Conservation (phyloP, 2,797 vertebrate genomes). For the Limosa lapponica region DNA sequence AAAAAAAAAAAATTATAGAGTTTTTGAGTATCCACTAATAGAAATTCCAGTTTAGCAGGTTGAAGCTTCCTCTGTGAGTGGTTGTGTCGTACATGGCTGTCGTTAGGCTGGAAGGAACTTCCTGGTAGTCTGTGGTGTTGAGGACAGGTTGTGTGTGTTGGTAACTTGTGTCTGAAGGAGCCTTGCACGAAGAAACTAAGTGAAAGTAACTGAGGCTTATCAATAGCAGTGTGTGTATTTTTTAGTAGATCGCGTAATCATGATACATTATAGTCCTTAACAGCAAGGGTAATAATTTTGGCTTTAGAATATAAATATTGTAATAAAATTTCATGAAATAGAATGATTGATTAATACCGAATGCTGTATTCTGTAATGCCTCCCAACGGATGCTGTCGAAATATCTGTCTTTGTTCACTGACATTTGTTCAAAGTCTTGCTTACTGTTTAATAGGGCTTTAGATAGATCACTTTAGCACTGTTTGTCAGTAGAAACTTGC, state of each 20-base stretch:
- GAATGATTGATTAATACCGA: not conserved
- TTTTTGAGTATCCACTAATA: not conserved
- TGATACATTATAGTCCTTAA: not conserved
- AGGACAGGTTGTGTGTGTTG: not conserved
- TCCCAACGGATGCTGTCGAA: not conserved
- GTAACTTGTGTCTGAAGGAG: not conserved
- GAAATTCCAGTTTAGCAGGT: not conserved
- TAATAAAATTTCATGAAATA: not conserved
- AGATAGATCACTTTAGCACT: not conserved
- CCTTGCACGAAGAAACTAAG: not conserved
- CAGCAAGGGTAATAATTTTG: not conserved
- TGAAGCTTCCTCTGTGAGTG: not conserved
- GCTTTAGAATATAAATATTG: not conserved
- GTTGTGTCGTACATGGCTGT: accelerated
- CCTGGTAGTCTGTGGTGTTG: not conserved
- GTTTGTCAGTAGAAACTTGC: constrained; percentile 11
- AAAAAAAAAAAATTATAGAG: accelerated
- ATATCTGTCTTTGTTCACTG: constrained; percentile 8
- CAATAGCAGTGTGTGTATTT: not conserved
- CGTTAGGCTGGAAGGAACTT: not conserved
- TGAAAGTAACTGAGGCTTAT: not conserved
- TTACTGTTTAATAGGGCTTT: not conserved
- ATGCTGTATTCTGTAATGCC: not conserved
- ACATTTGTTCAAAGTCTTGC: not conserved
- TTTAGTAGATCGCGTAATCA: not conserved